Base-by-base conservation (phyloP, 2,797 vertebrate species). In the Mycteria americana region DNA sequence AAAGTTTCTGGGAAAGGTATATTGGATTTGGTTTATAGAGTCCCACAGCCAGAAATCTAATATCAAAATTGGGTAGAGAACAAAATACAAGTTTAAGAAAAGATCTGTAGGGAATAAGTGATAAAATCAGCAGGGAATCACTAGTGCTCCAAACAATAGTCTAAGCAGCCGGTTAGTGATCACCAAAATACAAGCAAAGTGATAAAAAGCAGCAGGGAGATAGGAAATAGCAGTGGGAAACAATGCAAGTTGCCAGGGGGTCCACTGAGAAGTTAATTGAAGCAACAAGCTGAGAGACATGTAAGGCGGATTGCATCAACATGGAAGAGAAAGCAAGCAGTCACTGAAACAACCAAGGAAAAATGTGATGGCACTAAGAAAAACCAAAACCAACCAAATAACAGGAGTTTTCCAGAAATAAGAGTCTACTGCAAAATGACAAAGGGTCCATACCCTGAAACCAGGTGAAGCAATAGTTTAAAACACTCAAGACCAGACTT, bases 251-350 rank as follows among this genome's bases (percentile, higher is more conserved):
- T 93, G 74, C 89, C 37, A 48, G 92, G 96, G 85, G 94, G 88
- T 95, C 96, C 95, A 95, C 0, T 94, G 97, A 94, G 94, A 97
- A 97, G 69, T 95, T 98, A 97, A 98, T 91, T 96, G 97, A 97
- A 97, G 93, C 67, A 95, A 88, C 91, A 96, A 97, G 69, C 96
- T 93, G 89, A 94, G 95, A 96, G 33, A 92, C 86, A 85, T 6
- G 8, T 46, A 94, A 95, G 53, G 92, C 28, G 24, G 86, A 93
- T 39, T 92, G 73, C 80, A 88, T 56, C 92, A 90, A 88, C 35
- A 11, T 11, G 41, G 87, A 93, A 92, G 88, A 89, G 70, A 72
- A 95, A 91, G 75, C 74, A 91, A 94, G 84, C 51, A 88, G 53
- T 10, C 83, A 77, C 27, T 41, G 63, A 83, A 76, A 43, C 9